Conservation (phyloP, 2,888 invertebrate genomes). For the Hypolimnas misippus region DNA sequence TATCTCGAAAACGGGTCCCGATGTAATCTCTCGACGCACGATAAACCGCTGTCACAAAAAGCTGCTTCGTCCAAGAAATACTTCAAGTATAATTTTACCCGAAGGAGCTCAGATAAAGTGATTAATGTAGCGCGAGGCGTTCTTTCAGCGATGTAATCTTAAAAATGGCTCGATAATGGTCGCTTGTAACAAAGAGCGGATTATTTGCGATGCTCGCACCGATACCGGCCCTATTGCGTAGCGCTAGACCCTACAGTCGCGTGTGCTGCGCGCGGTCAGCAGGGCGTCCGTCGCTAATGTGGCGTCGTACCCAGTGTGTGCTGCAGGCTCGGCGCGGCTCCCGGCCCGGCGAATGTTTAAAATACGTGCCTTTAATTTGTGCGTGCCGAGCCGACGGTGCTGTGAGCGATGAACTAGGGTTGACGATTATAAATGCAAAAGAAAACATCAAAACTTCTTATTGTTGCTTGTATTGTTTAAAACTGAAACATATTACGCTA, state of each 20-base stretch:
- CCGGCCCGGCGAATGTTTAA: conserved; percentile 23
- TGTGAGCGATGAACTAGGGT: neutral
- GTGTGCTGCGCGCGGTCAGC: conserved; percentile 10
- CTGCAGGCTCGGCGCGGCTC: conserved; percentile 5
- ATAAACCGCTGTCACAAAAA: conserved; percentile 45
- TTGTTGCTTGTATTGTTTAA: too few relatives aligned
- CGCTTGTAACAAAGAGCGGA: conserved; percentile 44
- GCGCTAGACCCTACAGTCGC: conserved; percentile 13
- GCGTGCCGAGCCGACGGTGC: conserved; percentile 26
- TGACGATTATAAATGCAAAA: neutral
- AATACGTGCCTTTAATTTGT: conserved; percentile 36
- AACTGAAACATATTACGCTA: too few relatives aligned
- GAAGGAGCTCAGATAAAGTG: conserved; percentile 48
- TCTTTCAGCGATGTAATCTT: conserved; percentile 51
- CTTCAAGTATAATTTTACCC: conserved; percentile 38
- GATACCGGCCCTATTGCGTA: conserved; percentile 3
- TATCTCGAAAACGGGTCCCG: conserved; percentile 22
- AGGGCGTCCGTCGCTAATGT: conserved; percentile 36
- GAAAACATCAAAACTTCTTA: neutral
- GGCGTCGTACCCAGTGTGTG: conserved; percentile 31
- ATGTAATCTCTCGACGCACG: conserved; percentile 35
- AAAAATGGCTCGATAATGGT: conserved; percentile 49
- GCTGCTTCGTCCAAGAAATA: conserved; percentile 40
- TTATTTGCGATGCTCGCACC: conserved; percentile 20
- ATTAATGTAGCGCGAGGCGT: conserved; percentile 51